phyloP scores from a whole-genome alignment of 2,113 vertebrate genomes.

The Chrysochloris asiatica region DNA sequence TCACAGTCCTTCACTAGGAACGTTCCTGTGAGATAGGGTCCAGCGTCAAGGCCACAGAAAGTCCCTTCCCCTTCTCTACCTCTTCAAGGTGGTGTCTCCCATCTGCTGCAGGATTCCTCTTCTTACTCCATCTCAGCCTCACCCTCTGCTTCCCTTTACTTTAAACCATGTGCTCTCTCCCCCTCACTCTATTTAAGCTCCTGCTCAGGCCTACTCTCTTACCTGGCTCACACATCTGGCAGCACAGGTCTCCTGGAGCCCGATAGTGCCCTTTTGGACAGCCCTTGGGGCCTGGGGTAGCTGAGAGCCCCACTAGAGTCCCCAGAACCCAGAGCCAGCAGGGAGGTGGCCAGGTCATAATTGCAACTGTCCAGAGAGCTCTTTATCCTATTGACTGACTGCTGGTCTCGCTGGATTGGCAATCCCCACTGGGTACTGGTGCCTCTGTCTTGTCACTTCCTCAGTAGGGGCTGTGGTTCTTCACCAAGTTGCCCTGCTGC shows the following conservation, averaged over 20 bases:
- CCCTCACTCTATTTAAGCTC: no score
- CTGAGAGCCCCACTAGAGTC: constrained; percentile 47
- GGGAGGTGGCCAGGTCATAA: constrained; percentile 46
- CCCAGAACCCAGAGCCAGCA: constrained; percentile 69
- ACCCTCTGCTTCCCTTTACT: not conserved
- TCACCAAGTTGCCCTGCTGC: not conserved
- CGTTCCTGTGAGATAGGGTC: constrained; percentile 55
- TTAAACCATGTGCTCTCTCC: no score
- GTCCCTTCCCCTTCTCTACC: not conserved
- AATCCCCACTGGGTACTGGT: not conserved
- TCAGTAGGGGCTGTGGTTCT: not conserved
- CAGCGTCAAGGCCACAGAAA: not conserved
- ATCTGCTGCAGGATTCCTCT: not conserved
- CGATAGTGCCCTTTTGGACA: constrained; percentile 63
- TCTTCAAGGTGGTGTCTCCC: not conserved
- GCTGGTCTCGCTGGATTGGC: not conserved
- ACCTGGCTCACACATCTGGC: constrained; percentile 74
- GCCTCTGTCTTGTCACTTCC: not conserved
- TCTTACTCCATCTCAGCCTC: not conserved
- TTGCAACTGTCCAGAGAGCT: not conserved
- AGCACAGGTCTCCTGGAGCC: constrained; percentile 40
- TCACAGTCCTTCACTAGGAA: constrained; percentile 67
- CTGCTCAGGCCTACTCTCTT: not conserved
- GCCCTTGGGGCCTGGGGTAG: not conserved
- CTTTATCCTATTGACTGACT: not conserved